Conservation (phyloP, 2,113 vertebrate genomes). For the Corapipo altera region DNA sequence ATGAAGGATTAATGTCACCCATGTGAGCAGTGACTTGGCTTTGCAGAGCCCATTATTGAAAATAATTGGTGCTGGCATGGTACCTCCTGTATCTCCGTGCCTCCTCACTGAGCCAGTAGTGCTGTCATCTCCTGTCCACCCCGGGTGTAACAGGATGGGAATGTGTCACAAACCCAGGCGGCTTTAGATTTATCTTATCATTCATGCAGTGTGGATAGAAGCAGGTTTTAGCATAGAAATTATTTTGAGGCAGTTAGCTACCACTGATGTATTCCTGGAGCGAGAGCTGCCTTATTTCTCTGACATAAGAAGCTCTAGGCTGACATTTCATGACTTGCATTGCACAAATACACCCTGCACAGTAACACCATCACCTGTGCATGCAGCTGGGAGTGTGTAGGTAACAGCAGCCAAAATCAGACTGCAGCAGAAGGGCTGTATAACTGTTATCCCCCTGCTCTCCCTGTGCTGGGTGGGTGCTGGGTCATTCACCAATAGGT, state of each 20-base stretch:
- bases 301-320: not conserved
- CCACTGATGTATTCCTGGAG: not conserved
- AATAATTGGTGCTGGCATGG: not conserved
- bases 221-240: not conserved
- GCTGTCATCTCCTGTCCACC: not conserved
- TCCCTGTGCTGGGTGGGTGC: accelerated
- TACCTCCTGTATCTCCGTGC: not conserved
- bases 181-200: not conserved
- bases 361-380: not conserved
- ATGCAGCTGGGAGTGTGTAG: accelerated
- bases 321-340: not conserved
- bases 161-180: not conserved
- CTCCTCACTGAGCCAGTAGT: not conserved
- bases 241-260: not conserved
- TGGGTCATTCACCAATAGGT: not conserved
- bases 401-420: not conserved
- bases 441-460: not conserved
- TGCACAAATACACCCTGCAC: not conserved
- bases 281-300: not conserved
- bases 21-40: not conserved
- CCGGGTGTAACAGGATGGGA: not conserved
- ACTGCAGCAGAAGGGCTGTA: accelerated
- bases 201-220: not conserved
- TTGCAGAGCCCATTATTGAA: not conserved
- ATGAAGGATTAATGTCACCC: not conserved